phyloP scores from a whole-genome alignment of 2,888 invertebrate species.

The Antheraea yamamai region DNA sequence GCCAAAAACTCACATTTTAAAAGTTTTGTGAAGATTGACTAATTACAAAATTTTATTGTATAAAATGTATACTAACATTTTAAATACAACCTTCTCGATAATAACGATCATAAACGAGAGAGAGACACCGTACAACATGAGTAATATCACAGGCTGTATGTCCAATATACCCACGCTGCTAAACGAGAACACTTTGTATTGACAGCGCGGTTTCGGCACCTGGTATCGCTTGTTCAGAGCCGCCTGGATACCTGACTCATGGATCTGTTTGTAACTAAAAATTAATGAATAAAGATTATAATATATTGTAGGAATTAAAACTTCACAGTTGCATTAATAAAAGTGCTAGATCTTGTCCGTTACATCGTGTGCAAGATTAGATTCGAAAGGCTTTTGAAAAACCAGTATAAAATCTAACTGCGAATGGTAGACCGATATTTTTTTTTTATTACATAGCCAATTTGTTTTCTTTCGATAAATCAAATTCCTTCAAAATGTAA shows the following conservation, averaged over 20 bases:
- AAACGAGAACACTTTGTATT: constrained; percentile 54
- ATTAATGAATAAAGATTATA: not conserved
- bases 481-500: too few species aligned
- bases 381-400: too few species aligned
- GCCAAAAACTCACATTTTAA: too few species aligned
- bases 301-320: not conserved
- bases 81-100: constrained; percentile 44
- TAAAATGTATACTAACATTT: constrained; percentile 34
- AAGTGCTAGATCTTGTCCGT: too few species aligned
- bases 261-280: constrained; percentile 74
- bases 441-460: too few species aligned
- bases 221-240: constrained; percentile 47
- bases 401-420: too few species aligned
- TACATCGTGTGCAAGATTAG: too few species aligned
- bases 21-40: too few species aligned
- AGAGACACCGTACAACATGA: constrained; percentile 65
- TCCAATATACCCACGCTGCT: constrained; percentile 75
- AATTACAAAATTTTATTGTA: not conserved
- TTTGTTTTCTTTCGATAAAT: too few species aligned
- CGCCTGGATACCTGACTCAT: constrained; percentile 80
- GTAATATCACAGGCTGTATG: constrained; percentile 65
- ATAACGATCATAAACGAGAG: constrained; percentile 46
- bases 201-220: constrained; percentile 55
- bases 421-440: too few species aligned
- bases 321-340: not conserved